phyloP scores from a whole-genome alignment of 2,113 vertebrate species.

The Actinemys pallida region DNA sequence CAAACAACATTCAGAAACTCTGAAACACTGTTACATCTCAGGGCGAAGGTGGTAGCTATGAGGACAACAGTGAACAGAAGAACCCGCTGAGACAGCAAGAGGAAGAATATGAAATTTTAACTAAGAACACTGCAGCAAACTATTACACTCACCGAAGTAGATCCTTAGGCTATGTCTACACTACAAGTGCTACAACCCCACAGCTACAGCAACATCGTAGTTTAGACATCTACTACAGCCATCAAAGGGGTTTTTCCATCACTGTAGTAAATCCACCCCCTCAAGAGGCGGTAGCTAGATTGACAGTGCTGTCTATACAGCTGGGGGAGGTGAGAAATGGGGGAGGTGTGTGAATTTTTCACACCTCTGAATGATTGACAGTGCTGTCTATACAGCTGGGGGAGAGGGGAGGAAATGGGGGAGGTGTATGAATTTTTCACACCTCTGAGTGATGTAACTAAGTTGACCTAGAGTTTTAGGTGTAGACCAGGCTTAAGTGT shows the following conservation, averaged over 20 bases:
- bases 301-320: neutral
- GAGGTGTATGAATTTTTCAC: no score
- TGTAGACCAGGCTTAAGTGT: neutral
- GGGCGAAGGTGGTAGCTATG: neutral
- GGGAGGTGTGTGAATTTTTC: no score
- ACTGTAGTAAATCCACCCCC: neutral
- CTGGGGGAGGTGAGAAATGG: no score
- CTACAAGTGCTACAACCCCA: neutral
- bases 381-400: neutral
- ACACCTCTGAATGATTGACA: neutral
- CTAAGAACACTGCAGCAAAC: neutral
- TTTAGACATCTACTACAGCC: neutral
- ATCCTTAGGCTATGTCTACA: neutral
- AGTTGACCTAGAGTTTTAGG: neutral
- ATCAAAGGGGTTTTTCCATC: neutral
- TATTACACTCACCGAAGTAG: neutral
- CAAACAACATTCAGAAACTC: neutral
- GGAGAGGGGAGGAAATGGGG: no score
- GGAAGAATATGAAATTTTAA: neutral
- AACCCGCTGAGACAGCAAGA: neutral
- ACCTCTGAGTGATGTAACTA: neutral
- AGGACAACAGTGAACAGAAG: neutral
- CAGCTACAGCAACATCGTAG: neutral
- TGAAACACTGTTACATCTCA: accelerated
- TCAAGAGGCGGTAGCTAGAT: neutral